Evolutionary conservation across 2,797 vertebrate genomes (phyloP).

Genomic region (Paratrypauchen microcephalus): DNA sequence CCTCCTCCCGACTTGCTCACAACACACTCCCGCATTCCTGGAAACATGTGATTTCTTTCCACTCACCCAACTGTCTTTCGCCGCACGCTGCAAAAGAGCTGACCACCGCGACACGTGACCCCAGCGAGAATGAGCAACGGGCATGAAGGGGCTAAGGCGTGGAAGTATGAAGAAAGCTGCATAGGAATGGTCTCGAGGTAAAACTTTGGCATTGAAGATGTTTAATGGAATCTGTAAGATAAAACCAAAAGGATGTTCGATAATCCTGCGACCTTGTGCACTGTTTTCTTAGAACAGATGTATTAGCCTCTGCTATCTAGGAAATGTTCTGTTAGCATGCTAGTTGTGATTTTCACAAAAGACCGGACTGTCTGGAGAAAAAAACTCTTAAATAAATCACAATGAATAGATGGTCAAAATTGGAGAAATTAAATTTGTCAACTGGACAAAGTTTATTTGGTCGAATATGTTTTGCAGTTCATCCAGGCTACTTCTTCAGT

Average conservation of each 20-base stretch:
- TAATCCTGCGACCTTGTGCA: background rate
- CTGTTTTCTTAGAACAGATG: no score
- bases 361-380: no score
- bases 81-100: constrained; percentile 14
- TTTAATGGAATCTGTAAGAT: background rate
- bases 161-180: background rate
- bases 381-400: no score
- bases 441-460: no score
- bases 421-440: no score
- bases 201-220: background rate
- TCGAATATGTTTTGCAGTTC: no score
- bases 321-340: no score
- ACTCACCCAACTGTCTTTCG: constrained; percentile 25
- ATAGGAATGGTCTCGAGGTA: background rate
- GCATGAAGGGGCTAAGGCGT: constrained; percentile 5
- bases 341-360: no score
- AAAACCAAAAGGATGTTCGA: no score
- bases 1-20: constrained; percentile 48
- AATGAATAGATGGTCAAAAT: no score
- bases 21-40: constrained; percentile 63
- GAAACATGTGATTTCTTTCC: constrained; percentile 62
- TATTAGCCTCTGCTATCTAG: no score
- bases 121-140: background rate
- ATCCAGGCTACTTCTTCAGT: no score
- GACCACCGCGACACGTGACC: constrained; percentile 47